These are phyloP conservation scores for Drosophila cardini DNA, from an alignment of 1,140 invertebrate genomes.

Conservation along the genomic window DNA sequence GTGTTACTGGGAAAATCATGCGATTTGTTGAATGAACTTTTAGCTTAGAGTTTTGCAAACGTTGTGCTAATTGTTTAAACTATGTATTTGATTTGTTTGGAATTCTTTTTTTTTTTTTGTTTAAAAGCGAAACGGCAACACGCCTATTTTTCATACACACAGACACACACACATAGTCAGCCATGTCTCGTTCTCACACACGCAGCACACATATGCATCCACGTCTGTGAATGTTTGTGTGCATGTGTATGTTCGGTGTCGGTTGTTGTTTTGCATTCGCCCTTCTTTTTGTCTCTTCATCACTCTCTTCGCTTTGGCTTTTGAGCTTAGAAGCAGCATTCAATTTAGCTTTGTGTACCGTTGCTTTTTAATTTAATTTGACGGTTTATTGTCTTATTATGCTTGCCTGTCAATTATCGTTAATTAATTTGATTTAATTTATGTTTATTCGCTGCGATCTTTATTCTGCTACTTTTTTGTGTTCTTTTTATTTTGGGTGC, in stretches of 20 bases:
- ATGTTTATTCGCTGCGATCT: slow-evolving; percentile 52
- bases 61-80: slow-evolving; percentile 45
- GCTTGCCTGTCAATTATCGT: slow-evolving; percentile 47
- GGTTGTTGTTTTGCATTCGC: slow-evolving; percentile 57
- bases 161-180: slow-evolving; percentile 43
- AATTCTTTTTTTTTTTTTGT: slow-evolving; percentile 32
- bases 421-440: slow-evolving; percentile 53
- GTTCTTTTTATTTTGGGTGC: slow-evolving; percentile 59
- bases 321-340: slow-evolving; percentile 23
- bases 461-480: slow-evolving; percentile 31
- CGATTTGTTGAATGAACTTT: slow-evolving; percentile 30
- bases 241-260: slow-evolving; percentile 29
- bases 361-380: slow-evolving; percentile 66
- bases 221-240: slow-evolving; percentile 5
- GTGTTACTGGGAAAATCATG: slow-evolving; percentile 17
- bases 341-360: slow-evolving; percentile 42
- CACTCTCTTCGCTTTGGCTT: slow-evolving; percentile 28
- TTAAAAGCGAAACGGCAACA: slow-evolving; percentile 62
- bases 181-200: slow-evolving; percentile 47
- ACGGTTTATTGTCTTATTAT: slow-evolving; percentile 34
- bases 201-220: slow-evolving; percentile 27
- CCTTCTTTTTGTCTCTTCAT: slow-evolving; percentile 47
- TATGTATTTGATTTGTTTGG: slow-evolving; percentile 54
- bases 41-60: slow-evolving; percentile 10
- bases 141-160: slow-evolving; percentile 70